Percentiles rank a stretch among this genome's conserved stretches.
phyloP scores from a whole-genome alignment of 2,113 vertebrate species.

The Oryzias curvinotus region DNA sequence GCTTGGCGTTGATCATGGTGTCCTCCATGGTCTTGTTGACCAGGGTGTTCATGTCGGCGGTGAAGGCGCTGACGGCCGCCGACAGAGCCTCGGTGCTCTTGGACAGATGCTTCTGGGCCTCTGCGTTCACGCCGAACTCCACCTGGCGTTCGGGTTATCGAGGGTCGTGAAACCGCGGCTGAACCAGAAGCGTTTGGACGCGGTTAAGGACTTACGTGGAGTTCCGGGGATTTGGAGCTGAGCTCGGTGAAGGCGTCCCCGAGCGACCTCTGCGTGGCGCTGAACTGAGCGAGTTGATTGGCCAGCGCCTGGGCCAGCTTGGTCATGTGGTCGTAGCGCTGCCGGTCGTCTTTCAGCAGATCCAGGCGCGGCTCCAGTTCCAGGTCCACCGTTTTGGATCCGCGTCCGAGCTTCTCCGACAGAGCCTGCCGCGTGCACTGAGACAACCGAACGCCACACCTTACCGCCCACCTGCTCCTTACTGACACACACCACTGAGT shows the following conservation, averaged over 20 bases:
- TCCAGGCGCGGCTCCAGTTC: slow-evolving; percentile 89
- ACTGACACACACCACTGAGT: neutral
- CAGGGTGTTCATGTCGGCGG: slow-evolving; percentile 87
- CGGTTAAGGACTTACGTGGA: slow-evolving; percentile 76
- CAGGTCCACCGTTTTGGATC: slow-evolving; percentile 88
- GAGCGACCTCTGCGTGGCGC: slow-evolving; percentile 87
- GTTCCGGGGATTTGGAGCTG: slow-evolving; percentile 85
- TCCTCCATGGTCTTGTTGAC: slow-evolving; percentile 94
- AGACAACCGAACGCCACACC: accelerated
- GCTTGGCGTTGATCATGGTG: slow-evolving; percentile 86
- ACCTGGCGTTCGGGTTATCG: slow-evolving; percentile 70
- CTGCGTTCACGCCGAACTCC: slow-evolving; percentile 88
- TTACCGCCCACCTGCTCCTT: neutral
- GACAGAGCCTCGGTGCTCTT: slow-evolving; percentile 85
- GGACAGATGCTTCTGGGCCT: slow-evolving; percentile 86
- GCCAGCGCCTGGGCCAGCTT: slow-evolving; percentile 83
- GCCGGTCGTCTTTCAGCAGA: slow-evolving; percentile 86
- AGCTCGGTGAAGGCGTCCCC: slow-evolving; percentile 88
- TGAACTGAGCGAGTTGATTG: slow-evolving; percentile 83
- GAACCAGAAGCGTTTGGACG: neutral
- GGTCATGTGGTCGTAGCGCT: slow-evolving; percentile 85
- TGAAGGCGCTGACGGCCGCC: slow-evolving; percentile 84
- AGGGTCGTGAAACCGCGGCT: neutral
- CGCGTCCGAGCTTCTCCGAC: slow-evolving; percentile 85
- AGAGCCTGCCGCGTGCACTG: slow-evolving; percentile 89